phyloP scores from a whole-genome alignment of 2,888 invertebrate species.

The Rhagophthalmus giganteus region DNA sequence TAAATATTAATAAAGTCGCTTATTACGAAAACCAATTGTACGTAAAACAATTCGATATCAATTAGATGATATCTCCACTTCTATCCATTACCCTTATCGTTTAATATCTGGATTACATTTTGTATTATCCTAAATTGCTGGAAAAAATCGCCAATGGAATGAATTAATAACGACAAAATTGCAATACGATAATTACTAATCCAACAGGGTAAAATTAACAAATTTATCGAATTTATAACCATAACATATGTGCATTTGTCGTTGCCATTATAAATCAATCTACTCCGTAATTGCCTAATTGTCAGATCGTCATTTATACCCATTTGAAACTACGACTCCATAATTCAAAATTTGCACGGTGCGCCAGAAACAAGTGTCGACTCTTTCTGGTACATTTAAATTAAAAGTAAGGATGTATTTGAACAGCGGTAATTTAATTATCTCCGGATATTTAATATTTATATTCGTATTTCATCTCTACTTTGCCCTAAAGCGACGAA shows the following conservation, averaged over 20 bases:
- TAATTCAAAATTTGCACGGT: slow-evolving; percentile 1
- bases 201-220: slow-evolving; percentile 6
- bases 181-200: neutral
- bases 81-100: slow-evolving; percentile 29
- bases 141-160: slow-evolving; percentile 2
- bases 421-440: slow-evolving; percentile 29
- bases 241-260: slow-evolving; percentile 10
- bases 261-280: slow-evolving; percentile 20
- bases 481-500: slow-evolving; percentile 22
- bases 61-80: slow-evolving; percentile 29
- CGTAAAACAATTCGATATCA: slow-evolving; percentile 28
- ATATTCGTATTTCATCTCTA: slow-evolving; percentile 29
- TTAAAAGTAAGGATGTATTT: slow-evolving; percentile 27
- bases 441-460: slow-evolving; percentile 30
- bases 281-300: slow-evolving; percentile 16
- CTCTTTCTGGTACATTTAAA: slow-evolving; percentile 17
- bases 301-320: slow-evolving; percentile 20
- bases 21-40: slow-evolving; percentile 28
- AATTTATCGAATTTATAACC: slow-evolving; percentile 6
- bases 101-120: slow-evolving; percentile 29
- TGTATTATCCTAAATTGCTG: slow-evolving; percentile 11
- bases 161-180: slow-evolving; percentile 11
- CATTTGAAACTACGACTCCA: neutral
- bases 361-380: neutral
- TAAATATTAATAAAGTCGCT: slow-evolving; percentile 25